phyloP scores from a whole-genome alignment of 2,113 vertebrate species.

The Sardina pilchardus region DNA sequence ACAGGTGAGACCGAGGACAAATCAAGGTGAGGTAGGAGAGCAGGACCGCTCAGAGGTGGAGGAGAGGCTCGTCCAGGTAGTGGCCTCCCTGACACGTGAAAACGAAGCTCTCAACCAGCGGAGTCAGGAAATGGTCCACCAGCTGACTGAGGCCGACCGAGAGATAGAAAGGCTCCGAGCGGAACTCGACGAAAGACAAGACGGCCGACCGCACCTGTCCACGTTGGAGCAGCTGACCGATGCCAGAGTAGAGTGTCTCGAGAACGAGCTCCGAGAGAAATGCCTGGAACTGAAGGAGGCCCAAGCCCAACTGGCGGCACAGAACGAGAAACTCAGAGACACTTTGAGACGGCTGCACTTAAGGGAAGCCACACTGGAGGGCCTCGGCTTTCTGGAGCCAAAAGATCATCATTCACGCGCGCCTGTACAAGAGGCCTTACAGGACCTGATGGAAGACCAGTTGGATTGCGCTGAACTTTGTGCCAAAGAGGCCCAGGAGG shows the following conservation, averaged over 20 bases:
- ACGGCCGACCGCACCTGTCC: constrained; percentile 25
- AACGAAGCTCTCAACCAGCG: constrained; percentile 64
- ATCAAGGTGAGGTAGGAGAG: constrained; percentile 29
- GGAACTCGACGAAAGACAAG: constrained; percentile 54
- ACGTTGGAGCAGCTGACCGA: constrained; percentile 43
- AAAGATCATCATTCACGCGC: not conserved
- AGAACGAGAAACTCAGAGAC: constrained; percentile 57
- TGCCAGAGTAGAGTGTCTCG: constrained; percentile 37
- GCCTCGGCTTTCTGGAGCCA: constrained; percentile 13
- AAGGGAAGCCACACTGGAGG: constrained; percentile 37
- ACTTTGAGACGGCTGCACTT: constrained; percentile 50
- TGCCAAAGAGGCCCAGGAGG: constrained; percentile 39
- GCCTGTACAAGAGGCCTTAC: constrained; percentile 26
- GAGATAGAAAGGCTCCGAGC: constrained; percentile 65
- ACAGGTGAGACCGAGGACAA: constrained; percentile 16
- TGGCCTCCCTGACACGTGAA: constrained; percentile 57
- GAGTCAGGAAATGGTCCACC: constrained; percentile 72
- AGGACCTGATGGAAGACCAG: not conserved
- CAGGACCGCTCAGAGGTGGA: constrained; percentile 33
- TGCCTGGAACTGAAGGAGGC: constrained; percentile 58
- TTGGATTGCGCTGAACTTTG: not conserved
- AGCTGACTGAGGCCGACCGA: constrained; percentile 67
- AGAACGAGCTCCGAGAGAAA: constrained; percentile 53
- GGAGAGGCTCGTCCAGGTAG: constrained; percentile 52
- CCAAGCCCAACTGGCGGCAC: constrained; percentile 48